phyloP scores from a whole-genome alignment of 2,113 vertebrate species.

The Myocastor coypus region DNA sequence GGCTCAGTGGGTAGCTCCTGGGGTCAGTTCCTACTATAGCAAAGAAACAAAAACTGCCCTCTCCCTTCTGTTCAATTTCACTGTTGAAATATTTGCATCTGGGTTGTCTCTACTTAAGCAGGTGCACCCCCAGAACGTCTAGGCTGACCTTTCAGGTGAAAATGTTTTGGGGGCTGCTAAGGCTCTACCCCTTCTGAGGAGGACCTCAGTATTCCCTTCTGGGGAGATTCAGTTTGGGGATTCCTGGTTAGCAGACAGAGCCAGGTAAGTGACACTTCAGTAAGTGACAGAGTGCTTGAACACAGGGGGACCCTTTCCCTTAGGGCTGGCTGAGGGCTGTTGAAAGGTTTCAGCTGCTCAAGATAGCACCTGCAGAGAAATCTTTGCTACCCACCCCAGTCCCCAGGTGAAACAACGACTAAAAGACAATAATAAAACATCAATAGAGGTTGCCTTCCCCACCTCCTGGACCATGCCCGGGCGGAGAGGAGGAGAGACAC shows the following conservation, averaged over 20 bases:
- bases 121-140: not conserved
- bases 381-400: not conserved
- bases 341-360: not conserved
- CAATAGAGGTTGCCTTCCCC: slow-evolving; percentile 56
- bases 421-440: slow-evolving; percentile 30
- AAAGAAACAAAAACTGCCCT: not conserved
- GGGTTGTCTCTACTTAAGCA: not conserved
- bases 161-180: not conserved
- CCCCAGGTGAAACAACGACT: not conserved
- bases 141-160: not conserved
- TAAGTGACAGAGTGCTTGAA: too few species aligned
- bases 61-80: not conserved
- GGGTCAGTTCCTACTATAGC: not conserved
- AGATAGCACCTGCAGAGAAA: not conserved
- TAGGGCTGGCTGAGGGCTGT: not conserved
- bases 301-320: not conserved
- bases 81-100: not conserved
- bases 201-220: not conserved
- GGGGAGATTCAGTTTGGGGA: not conserved
- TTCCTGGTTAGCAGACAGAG: not conserved
- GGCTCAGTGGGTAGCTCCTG: not conserved
- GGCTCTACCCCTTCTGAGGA: not conserved
- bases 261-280: not conserved
- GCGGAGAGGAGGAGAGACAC: slow-evolving; percentile 44
- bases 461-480: not conserved